Percentiles rank a stretch among this genome's conserved stretches.
Evolutionary conservation across 2,888 invertebrate genomes (phyloP).

Genomic region (Eurytoma californica): DNA sequence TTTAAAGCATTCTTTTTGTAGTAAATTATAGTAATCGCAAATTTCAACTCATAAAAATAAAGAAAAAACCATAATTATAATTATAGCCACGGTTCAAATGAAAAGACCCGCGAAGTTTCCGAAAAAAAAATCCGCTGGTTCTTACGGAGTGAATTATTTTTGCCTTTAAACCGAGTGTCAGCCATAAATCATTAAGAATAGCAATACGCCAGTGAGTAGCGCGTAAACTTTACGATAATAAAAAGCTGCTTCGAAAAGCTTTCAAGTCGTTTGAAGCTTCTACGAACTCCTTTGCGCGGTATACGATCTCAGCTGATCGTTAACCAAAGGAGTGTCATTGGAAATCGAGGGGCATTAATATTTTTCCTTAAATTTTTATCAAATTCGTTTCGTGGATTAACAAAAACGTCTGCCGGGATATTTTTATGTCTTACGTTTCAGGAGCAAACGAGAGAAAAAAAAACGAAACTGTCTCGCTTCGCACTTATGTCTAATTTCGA

Average conservation of each 20-base stretch:
- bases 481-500: constrained; percentile 18
- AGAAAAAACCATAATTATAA: too few species aligned
- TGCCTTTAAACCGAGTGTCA: constrained; percentile 31
- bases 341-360: background rate
- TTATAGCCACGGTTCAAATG: too few species aligned
- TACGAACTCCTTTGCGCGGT: background rate
- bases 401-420: background rate
- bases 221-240: background rate
- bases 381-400: background rate
- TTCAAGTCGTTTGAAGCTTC: background rate
- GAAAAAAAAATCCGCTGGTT: constrained; percentile 14
- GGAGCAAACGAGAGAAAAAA: background rate
- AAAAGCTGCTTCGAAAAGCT: background rate
- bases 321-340: background rate
- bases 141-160: constrained; percentile 24
- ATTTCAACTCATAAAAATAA: too few species aligned
- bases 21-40: too few species aligned
- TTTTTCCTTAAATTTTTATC: background rate
- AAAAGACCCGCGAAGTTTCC: too few species aligned
- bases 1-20: background rate
- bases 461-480: background rate
- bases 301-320: background rate
- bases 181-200: constrained; percentile 13
- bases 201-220: background rate
- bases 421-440: background rate